Percentiles rank a stretch among this genome's conserved stretches.
These are phyloP conservation scores for Galagoides demidoff DNA, from an alignment of 2,797 vertebrate species.

Conservation along the genomic window DNA sequence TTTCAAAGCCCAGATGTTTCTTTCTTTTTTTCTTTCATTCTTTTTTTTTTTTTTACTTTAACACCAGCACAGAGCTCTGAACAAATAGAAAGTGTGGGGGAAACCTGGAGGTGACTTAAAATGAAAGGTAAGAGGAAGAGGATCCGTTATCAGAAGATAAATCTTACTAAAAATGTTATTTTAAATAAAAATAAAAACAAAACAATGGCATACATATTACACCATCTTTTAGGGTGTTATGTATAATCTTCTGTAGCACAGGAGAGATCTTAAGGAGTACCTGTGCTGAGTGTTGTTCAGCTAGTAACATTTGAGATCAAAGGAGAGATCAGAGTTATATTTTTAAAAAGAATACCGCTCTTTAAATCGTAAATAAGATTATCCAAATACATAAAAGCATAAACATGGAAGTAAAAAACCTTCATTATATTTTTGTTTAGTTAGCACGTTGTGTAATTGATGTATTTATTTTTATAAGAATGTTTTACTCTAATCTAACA, in stretches of 20 bases:
- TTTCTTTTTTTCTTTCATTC: neutral
- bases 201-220: neutral
- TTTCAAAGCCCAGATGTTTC: constrained; percentile 50
- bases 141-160: neutral
- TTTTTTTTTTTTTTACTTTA: neutral
- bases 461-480: neutral
- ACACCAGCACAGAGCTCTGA: neutral
- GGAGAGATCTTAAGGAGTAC: neutral
- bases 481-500: constrained; percentile 3
- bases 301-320: constrained; percentile 24
- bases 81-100: constrained; percentile 51
- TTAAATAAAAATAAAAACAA: neutral
- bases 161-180: neutral
- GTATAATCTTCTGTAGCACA: neutral
- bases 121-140: neutral
- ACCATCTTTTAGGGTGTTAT: neutral
- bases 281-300: neutral
- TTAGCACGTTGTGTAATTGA: neutral
- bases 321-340: neutral
- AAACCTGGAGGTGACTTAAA: constrained; percentile 21
- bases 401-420: neutral
- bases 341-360: neutral
- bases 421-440: neutral
- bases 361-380: constrained; percentile 38
- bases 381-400: neutral